These are phyloP conservation scores for Gnathonemus echidnorhynchus DNA, from an alignment of 2,113 vertebrate species.

Conservation along the genomic window DNA sequence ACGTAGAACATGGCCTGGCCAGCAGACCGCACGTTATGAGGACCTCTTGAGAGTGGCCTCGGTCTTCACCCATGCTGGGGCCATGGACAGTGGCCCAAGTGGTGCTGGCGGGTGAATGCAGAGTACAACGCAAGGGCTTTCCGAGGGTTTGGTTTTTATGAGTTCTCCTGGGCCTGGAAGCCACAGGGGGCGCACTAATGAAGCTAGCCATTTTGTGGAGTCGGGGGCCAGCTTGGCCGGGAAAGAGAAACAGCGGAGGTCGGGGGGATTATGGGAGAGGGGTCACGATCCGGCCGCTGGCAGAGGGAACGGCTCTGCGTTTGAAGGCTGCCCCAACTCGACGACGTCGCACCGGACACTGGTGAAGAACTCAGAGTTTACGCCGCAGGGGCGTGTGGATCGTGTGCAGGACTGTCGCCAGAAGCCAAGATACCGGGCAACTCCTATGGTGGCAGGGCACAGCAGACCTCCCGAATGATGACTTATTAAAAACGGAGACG, in stretches of 20 bases:
- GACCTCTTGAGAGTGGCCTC: neutral
- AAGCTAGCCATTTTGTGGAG: slow-evolving; percentile 20
- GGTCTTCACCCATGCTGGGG: neutral
- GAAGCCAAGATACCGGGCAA: neutral
- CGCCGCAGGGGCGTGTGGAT: slow-evolving; percentile 26
- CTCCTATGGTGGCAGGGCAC: neutral
- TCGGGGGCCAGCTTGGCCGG: slow-evolving; percentile 35
- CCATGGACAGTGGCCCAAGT: neutral
- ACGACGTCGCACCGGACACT: slow-evolving; percentile 38
- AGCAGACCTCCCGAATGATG: neutral
- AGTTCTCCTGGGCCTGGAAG: slow-evolving; percentile 15
- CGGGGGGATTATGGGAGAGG: slow-evolving; percentile 36
- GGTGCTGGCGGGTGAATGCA: neutral
- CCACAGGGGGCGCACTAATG: slow-evolving; percentile 27
- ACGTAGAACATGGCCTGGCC: neutral
- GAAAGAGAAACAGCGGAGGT: slow-evolving; percentile 47
- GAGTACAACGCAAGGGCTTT: neutral
- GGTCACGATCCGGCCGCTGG: slow-evolving; percentile 15
- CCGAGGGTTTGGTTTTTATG: neutral
- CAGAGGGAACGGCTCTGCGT: neutral
- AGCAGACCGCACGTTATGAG: neutral
- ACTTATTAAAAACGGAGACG: neutral
- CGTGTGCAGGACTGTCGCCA: neutral
- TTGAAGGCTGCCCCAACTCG: slow-evolving; percentile 26
- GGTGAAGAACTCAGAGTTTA: neutral